Conservation (phyloP, 2,113 vertebrate genomes). For the Nesospiza acunhae region DNA sequence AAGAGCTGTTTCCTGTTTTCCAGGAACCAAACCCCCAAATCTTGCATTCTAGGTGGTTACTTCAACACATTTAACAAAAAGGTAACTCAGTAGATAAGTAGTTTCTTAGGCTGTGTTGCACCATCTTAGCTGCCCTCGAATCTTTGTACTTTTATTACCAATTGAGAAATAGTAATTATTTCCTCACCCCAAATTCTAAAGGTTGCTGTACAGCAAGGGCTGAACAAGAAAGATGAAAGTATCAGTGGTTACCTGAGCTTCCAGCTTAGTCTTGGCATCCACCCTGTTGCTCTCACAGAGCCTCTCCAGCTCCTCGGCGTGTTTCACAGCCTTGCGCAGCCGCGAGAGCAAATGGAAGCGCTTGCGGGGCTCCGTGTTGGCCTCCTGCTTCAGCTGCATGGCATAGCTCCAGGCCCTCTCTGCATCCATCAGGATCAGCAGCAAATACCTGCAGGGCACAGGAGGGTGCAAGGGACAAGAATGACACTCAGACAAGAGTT, state of each 20-base stretch:
- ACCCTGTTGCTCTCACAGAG: conserved; percentile 92
- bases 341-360: conserved; percentile 93
- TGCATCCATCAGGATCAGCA: conserved; percentile 95
- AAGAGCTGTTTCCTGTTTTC: not conserved
- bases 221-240: no score
- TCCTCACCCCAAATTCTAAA: not conserved
- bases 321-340: conserved; percentile 93
- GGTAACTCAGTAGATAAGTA: not conserved
- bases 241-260: conserved; percentile 86
- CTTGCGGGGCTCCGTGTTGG: conserved; percentile 95
- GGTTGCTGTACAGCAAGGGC: not conserved
- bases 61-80: not conserved
- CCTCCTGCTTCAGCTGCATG: conserved; percentile 99
- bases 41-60: not conserved
- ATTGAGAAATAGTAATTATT: not conserved
- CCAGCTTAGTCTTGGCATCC: conserved; percentile 96
- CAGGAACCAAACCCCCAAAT: not conserved
- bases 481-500: not conserved
- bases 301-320: conserved; percentile 89
- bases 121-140: not conserved
- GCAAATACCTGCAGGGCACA: conserved; percentile 80
- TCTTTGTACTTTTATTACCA: not conserved
- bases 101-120: not conserved
- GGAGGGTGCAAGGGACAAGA: not conserved
- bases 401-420: conserved; percentile 98